Percentiles rank a stretch among this genome's conserved stretches.
Conservation (phyloP, 2,113 vertebrate genomes). For the Archilochus colubris region DNA sequence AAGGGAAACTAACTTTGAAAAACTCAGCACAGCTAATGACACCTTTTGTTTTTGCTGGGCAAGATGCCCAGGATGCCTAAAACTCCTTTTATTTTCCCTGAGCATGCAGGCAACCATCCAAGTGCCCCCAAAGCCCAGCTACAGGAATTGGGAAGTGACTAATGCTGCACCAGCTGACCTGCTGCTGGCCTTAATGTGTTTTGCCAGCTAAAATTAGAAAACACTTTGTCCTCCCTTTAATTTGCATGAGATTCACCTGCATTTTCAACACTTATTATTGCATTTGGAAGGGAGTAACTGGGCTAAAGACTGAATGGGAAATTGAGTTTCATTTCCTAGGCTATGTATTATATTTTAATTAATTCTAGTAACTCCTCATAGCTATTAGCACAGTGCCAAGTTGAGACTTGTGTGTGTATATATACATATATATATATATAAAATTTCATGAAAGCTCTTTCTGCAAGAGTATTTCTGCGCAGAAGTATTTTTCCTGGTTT, state of each 20-base stretch:
- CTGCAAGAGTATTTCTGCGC: not conserved
- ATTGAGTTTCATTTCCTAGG: constrained; percentile 22
- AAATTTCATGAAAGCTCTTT: not conserved
- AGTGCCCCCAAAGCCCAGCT: not conserved
- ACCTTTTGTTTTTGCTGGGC: constrained; percentile 46
- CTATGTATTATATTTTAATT: constrained; percentile 13
- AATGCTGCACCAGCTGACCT: constrained; percentile 14
- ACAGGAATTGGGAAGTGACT: constrained; percentile 31
- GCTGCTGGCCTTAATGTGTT: not conserved
- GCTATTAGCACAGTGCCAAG: not conserved
- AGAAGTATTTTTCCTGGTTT: not conserved
- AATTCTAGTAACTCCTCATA: constrained; percentile 22
- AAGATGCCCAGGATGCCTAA: not conserved
- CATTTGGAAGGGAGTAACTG: accelerated
- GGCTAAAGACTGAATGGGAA: not conserved
- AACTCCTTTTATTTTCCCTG: not conserved
- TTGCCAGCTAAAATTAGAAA: constrained; percentile 44
- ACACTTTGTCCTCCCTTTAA: constrained; percentile 27
- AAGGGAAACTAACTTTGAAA: constrained; percentile 10
- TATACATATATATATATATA: accelerated
- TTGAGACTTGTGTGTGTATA: not conserved
- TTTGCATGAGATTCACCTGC: constrained; percentile 38
- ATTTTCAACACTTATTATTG: not conserved
- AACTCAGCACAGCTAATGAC: not conserved
- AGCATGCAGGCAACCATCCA: not conserved